These are phyloP conservation scores for Aphelinus certus DNA, from an alignment of 1,140 invertebrate genomes.

Conservation along the genomic window DNA sequence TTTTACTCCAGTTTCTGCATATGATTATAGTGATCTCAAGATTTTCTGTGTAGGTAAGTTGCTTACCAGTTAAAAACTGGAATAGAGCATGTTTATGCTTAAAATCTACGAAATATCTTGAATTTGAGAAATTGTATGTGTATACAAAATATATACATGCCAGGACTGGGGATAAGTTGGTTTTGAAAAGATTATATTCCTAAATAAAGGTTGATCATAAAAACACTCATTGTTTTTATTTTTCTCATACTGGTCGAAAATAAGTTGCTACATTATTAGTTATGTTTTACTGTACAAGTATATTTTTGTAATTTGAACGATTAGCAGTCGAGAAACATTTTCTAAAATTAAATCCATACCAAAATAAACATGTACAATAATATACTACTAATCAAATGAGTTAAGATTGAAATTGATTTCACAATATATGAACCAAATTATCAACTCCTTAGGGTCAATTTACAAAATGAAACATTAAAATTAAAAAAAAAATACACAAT, in stretches of 20 bases:
- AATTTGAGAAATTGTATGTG: slow-evolving; percentile 20
- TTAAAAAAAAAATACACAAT: background rate
- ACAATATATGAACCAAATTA: no score
- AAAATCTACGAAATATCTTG: slow-evolving; percentile 13
- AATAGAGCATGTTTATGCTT: background rate
- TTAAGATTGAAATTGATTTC: no score
- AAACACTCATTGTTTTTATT: slow-evolving; percentile 29
- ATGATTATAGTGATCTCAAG: slow-evolving; percentile 3
- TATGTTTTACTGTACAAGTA: slow-evolving; percentile 10
- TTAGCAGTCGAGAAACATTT: no score
- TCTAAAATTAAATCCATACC: no score
- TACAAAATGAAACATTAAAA: slow-evolving; percentile 9
- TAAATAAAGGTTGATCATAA: slow-evolving; percentile 57
- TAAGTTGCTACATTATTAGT: slow-evolving; percentile 4
- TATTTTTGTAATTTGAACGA: background rate
- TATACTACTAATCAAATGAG: background rate
- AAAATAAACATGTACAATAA: background rate
- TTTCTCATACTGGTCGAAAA: slow-evolving; percentile 13
- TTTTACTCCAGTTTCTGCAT: slow-evolving; percentile 24
- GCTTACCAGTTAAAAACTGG: slow-evolving; percentile 12
- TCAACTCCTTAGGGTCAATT: background rate
- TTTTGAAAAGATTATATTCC: slow-evolving; percentile 58
- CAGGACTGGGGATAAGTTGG: slow-evolving; percentile 48
- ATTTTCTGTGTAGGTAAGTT: background rate
- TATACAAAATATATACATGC: slow-evolving; percentile 30